Percentiles rank a stretch among this genome's conserved stretches.
Conservation (phyloP, 2,888 invertebrate genomes). For the Amiota communis region DNA sequence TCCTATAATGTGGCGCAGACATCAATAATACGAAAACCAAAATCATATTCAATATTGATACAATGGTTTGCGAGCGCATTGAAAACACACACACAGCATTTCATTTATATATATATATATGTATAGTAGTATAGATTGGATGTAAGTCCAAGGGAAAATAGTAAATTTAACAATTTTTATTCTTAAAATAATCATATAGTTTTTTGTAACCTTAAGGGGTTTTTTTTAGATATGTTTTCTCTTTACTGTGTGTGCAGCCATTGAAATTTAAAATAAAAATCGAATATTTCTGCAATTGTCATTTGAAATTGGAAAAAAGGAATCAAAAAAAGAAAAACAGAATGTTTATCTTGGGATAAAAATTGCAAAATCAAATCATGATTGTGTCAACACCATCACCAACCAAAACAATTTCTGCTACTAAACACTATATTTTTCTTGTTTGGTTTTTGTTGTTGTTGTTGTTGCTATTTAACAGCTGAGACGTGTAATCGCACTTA, state of each 20-base stretch:
- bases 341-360: constrained; percentile 8
- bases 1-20: no score
- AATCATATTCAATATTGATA: no score
- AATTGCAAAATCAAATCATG: constrained; percentile 23
- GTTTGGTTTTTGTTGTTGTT: not conserved
- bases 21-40: no score
- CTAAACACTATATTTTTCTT: constrained; percentile 1
- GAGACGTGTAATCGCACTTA: constrained; percentile 3
- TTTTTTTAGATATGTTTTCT: no score
- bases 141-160: no score
- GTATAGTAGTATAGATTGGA: no score
- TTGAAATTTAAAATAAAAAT: not conserved
- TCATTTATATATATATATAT: no score
- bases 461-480: constrained; percentile 5
- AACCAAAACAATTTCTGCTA: not conserved
- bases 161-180: no score
- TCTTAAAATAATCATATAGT: not conserved
- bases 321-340: not conserved
- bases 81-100: no score
- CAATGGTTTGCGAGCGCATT: no score
- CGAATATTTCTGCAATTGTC: not conserved
- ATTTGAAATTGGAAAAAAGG: not conserved
- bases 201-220: not conserved
- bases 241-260: no score
- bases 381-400: constrained; percentile 19